Percentiles rank a stretch among this genome's conserved stretches.
Evolutionary conservation across 2,888 invertebrate genomes (phyloP).

Genomic region (Stegophylla sp.): DNA sequence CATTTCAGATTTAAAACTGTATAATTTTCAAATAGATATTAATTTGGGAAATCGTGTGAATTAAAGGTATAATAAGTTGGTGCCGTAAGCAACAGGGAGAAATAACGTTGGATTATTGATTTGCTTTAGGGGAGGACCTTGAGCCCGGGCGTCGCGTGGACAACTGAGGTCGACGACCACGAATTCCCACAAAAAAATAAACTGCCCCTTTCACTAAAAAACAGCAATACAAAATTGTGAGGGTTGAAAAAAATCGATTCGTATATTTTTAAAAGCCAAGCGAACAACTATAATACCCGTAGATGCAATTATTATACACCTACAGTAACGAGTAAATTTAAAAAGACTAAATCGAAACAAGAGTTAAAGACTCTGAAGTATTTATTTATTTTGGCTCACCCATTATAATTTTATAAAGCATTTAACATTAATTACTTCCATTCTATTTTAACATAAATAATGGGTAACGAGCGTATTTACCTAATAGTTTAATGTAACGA

Average conservation of each 20-base stretch:
- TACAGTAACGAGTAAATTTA: no score
- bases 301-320: no score
- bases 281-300: neutral
- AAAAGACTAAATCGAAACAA: no score
- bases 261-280: neutral
- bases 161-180: slow-evolving; percentile 51
- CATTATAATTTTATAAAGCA: no score
- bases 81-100: slow-evolving; percentile 50
- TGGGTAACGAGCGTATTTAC: no score
- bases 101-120: slow-evolving; percentile 48
- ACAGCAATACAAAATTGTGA: neutral
- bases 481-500: neutral
- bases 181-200: slow-evolving; percentile 15
- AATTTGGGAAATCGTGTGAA: neutral
- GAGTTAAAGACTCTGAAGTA: no score
- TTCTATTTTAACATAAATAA: no score
- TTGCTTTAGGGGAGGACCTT: slow-evolving; percentile 56
- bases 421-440: no score
- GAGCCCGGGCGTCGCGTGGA: slow-evolving; percentile 43
- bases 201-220: slow-evolving; percentile 25
- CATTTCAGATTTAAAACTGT: neutral
- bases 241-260: neutral
- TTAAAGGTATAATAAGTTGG: neutral
- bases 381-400: no score
- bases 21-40: neutral